Base-by-base conservation (phyloP, 2,888 invertebrate genomes). In the Platycheirus albimanus region DNA sequence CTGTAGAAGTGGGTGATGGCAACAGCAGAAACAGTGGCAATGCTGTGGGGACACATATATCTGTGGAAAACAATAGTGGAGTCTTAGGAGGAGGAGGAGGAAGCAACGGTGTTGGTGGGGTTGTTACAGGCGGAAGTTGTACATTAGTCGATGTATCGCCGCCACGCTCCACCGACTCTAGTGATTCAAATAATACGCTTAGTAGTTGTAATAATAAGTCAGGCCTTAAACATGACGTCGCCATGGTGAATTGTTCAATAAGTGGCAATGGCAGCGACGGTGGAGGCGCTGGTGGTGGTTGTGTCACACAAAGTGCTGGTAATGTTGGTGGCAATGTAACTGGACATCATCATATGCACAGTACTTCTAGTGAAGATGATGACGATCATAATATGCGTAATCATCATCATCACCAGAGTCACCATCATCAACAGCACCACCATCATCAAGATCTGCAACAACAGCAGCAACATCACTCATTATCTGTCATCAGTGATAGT, bases 181-280 rank as follows among this genome's bases (percentile, higher is more conserved):
- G 85, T 86, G 87, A 87, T 86, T 87, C 86, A 86, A 87, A 86
- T 84, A 86, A 86, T 87, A 87, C 87, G 87, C 87, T 87, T 87
- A 87, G 85, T 87, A 88, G 86, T 87, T 85, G 84, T 85, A 86
- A 85, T 77, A 71, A 85, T 83, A 87, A 87, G 85, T 86, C 88
- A 87, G 87, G 88, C 86, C 87, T 88, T 86, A 88, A 89, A 86
- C 89, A 88, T 86, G 90, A 90, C 87, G 89, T 90, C 69, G 86
- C 89, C 85, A 89, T 90, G 89, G 88, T 87, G 84, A 88, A 89
- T 86, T 90, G 90, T 90, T 89, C 90, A 88, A 89, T 90, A 87
- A 88, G 88, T 80, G 88, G 87, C 64, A 69, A 69, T 56, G 85
- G 80, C 51, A 75, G 74, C 43, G 64, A 70, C 45, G 64, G 45